Evolutionary conservation across 2,888 invertebrate genomes (phyloP).

Genomic region (Poecilus cupreus): DNA sequence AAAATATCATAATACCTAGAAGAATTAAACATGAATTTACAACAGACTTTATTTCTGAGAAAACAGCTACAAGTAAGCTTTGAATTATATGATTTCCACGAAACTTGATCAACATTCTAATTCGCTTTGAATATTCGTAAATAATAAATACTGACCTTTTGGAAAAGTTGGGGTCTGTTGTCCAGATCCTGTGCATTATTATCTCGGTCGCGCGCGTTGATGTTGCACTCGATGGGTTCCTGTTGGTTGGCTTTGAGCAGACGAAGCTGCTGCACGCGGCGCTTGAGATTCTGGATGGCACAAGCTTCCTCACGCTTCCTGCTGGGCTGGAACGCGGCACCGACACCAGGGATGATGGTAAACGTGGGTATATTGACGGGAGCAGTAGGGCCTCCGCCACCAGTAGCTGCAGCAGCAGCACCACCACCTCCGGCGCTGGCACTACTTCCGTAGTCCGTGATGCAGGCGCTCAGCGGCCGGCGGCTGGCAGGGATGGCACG

Average conservation of each 20-base stretch:
- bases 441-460: neutral
- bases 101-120: too few relatives aligned
- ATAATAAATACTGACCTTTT: conserved; percentile 74
- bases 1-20: too few relatives aligned
- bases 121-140: too few relatives aligned
- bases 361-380: conserved; percentile 34
- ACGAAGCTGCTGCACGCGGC: conserved; percentile 78
- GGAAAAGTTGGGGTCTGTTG: conserved; percentile 79
- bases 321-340: conserved; percentile 74
- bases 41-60: too few relatives aligned
- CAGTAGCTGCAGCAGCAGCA: neutral
- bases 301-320: conserved; percentile 81
- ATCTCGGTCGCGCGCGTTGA: conserved; percentile 45
- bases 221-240: conserved; percentile 68
- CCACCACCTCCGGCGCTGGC: neutral
- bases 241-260: conserved; percentile 75
- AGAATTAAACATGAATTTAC: too few relatives aligned
- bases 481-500: conserved; percentile 12
- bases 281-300: conserved; percentile 82
- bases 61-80: too few relatives aligned
- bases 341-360: conserved; percentile 35
- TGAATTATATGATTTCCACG: too few relatives aligned
- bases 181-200: conserved; percentile 75
- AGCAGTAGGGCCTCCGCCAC: neutral
- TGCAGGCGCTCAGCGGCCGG: conserved; percentile 38